Conservation (phyloP, 2,888 invertebrate species). For the Craniophora ligustri region DNA sequence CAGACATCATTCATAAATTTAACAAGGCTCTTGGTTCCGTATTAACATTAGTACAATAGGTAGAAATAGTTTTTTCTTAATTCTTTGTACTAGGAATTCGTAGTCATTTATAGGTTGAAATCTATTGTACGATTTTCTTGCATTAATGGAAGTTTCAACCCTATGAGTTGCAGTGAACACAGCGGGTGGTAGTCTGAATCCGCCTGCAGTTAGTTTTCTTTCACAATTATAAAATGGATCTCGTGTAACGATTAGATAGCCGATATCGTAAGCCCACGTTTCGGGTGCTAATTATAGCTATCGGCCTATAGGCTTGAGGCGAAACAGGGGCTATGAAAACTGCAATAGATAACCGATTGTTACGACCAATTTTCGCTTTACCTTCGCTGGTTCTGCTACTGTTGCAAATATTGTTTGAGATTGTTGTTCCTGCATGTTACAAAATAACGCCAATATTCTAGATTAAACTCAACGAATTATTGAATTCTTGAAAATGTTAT, state of each 20-base stretch:
- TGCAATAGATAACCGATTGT: constrained; percentile 46
- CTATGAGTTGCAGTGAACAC: constrained; percentile 34
- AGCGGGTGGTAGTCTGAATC: constrained; percentile 49
- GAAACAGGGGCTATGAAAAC: constrained; percentile 41
- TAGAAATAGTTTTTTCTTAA: background rate
- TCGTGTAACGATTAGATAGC: constrained; percentile 50
- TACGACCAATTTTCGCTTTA: constrained; percentile 39
- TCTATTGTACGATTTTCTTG: constrained; percentile 6
- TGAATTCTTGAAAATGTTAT: constrained; percentile 27
- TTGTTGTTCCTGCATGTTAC: constrained; percentile 26
- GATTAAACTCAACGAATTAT: constrained; percentile 33
- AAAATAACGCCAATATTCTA: constrained; percentile 35
- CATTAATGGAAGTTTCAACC: constrained; percentile 21
- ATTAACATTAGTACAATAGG: constrained; percentile 28
- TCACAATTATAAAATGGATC: constrained; percentile 55
- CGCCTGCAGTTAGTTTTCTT: constrained; percentile 44
- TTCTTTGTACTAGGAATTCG: constrained; percentile 8
- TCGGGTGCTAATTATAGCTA: constrained; percentile 55
- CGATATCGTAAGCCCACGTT: constrained; percentile 50
- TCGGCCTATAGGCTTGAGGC: constrained; percentile 37
- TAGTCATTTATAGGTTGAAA: background rate
- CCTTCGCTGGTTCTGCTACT: constrained; percentile 25
- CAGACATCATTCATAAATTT: constrained; percentile 13
- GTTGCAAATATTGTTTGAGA: constrained; percentile 35
- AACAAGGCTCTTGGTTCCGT: constrained; percentile 29